Evolutionary conservation across 2,113 vertebrate species (phyloP), one percentile per base, ranked within the genome.

Genomic region (Vidua chalybeata): DNA sequence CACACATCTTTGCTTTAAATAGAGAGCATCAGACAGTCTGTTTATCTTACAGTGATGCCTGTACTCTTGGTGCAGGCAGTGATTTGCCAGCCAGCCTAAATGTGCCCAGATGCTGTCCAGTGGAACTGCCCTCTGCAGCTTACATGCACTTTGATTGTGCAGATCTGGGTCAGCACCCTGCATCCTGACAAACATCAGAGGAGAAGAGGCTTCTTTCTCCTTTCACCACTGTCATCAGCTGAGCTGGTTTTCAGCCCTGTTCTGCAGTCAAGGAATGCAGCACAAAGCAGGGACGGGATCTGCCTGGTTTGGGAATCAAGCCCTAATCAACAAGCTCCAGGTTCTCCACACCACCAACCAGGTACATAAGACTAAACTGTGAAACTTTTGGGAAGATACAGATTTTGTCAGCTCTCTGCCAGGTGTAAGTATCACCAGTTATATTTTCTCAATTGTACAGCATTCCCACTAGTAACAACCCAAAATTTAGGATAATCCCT

Each of bases 91-190:
- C 26, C 77, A 84, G 72, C 7, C 80, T 84, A 48, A 79, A 84
- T 56, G 68, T 52, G 61, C 75, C 10, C 11, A 80, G 83, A 69
- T 63, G 79, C 89, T 89, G 95, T 87, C 80, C 94, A 72, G 18
- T 14, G 61, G 28, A 86, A 35, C 79, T 56, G 55, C 21, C 9
- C 59, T 17, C 8, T 2, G 23, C 11, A 71, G 83, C 68, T 64
- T 35, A 66, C 21, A 94, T 7, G 37, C 75, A 77, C 46, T 77
- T 52, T 20, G 90, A 81, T 55, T 16, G 86, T 26, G 39, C 73
- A 87, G 86, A 96, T 96, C 83, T 95, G 82, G 94, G 96, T 96
- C 96, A 97, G 86, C 94, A 76, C 46, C 89, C 77, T 12, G 31
- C 77, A 61, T 30, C 72, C 83, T 95, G 91, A 93, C 91, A 94